Evolutionary conservation across 1,140 invertebrate genomes (phyloP).

Genomic region (Ceratosolen fusciceps): DNA sequence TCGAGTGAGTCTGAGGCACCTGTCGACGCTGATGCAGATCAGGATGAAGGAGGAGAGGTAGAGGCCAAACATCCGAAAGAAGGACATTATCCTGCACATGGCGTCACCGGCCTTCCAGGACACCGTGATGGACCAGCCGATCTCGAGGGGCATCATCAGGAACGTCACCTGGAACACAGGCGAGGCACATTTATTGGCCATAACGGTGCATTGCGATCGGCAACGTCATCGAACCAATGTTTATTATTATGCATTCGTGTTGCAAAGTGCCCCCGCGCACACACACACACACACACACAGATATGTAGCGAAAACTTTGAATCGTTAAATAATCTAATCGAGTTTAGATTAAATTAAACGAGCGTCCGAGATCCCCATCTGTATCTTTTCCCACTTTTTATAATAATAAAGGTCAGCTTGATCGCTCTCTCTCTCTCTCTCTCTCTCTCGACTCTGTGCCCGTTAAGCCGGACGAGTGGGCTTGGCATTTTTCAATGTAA

Average conservation of each 20-base stretch:
- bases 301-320: too few species aligned
- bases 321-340: too few species aligned
- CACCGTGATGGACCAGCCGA: conserved; percentile 87
- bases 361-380: too few species aligned
- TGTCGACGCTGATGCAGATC: conserved; percentile 89
- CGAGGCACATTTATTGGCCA: not conserved
- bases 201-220: not conserved
- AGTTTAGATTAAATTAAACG: too few species aligned
- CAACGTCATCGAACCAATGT: not conserved
- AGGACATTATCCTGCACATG: conserved; percentile 86
- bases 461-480: too few species aligned
- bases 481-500: too few species aligned
- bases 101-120: conserved; percentile 85
- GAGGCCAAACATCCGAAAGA: conserved; percentile 87
- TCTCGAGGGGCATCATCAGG: conserved; percentile 92
- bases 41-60: conserved; percentile 90
- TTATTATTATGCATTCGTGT: not conserved
- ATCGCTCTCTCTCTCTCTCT: too few species aligned
- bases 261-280: too few species aligned
- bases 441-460: too few species aligned
- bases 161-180: conserved; percentile 81
- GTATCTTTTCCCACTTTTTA: too few species aligned
- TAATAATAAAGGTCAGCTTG: too few species aligned
- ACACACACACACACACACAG: too few species aligned
- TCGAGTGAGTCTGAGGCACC: conserved; percentile 76